phyloP scores from a whole-genome alignment of 2,113 vertebrate species.

The Varanus komodoensis region DNA sequence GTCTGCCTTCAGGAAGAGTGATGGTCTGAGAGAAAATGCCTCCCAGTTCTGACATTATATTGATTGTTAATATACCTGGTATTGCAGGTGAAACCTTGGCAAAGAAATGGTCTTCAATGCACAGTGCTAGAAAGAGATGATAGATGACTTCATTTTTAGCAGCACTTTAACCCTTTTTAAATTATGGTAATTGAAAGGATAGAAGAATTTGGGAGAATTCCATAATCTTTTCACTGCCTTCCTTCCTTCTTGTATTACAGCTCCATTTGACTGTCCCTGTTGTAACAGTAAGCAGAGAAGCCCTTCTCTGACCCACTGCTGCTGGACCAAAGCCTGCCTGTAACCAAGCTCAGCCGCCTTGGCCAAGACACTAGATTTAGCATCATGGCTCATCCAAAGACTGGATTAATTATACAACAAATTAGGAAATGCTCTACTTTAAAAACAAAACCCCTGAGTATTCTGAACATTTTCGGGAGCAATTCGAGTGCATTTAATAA shows the following conservation, averaged over 20 bases:
- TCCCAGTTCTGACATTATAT: not conserved
- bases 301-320: too few species aligned
- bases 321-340: too few species aligned
- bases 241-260: too few species aligned
- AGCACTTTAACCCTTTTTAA: conserved; percentile 37
- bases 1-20: not conserved
- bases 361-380: too few species aligned
- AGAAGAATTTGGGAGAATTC: too few species aligned
- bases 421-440: not conserved
- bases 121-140: not conserved
- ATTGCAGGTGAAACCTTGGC: not conserved
- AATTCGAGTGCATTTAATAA: too few species aligned
- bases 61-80: not conserved
- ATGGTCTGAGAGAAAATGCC: not conserved
- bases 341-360: too few species aligned
- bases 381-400: too few species aligned
- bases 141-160: conserved; percentile 11
- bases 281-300: too few species aligned
- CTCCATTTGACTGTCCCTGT: too few species aligned
- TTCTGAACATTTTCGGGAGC: not conserved
- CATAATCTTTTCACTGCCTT: too few species aligned
- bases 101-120: not conserved
- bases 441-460: not conserved
- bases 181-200: not conserved
- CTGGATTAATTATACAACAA: not conserved